Evolutionary conservation across 2,113 vertebrate species (phyloP).

Genomic region (Neotoma lepida): DNA sequence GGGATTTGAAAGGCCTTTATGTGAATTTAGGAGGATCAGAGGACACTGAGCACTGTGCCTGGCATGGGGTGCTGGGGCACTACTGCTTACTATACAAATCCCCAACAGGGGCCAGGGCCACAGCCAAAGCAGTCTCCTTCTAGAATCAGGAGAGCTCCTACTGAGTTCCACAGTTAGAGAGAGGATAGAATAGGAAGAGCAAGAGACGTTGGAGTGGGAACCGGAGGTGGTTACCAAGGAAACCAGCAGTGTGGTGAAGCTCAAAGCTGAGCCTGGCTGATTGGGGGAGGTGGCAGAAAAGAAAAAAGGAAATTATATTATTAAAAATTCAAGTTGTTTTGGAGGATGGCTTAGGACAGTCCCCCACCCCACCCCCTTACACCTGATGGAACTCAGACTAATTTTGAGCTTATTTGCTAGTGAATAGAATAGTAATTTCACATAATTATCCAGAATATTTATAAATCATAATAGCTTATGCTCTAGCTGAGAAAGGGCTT

Average conservation of each 20-base stretch:
- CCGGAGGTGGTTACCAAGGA: conserved; percentile 42
- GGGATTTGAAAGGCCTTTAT: conserved; percentile 20
- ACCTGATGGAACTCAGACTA: not conserved
- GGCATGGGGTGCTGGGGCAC: not conserved
- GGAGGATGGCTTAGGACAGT: conserved; percentile 7
- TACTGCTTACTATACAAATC: not conserved
- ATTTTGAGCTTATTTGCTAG: conserved; percentile 44
- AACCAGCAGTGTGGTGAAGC: conserved; percentile 36
- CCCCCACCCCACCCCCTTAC: not conserved
- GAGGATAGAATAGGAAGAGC: not conserved
- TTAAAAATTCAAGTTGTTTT: conserved; percentile 17
- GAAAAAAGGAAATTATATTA: conserved; percentile 5
- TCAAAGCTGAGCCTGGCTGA: conserved; percentile 39
- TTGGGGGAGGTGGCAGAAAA: not conserved
- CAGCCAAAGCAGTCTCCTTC: not conserved
- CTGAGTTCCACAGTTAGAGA: not conserved
- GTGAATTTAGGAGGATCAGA: not conserved
- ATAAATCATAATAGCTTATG: not conserved
- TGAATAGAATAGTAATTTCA: not conserved
- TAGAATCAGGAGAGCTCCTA: not conserved
- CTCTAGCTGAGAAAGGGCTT: not conserved
- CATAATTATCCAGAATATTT: not conserved
- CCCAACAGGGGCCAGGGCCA: not conserved
- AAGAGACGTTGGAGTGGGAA: not conserved
- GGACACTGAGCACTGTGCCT: not conserved